Percentiles rank a stretch among this genome's conserved stretches.
Conservation (phyloP, 2,888 invertebrate species). For the Drosophila dives region DNA sequence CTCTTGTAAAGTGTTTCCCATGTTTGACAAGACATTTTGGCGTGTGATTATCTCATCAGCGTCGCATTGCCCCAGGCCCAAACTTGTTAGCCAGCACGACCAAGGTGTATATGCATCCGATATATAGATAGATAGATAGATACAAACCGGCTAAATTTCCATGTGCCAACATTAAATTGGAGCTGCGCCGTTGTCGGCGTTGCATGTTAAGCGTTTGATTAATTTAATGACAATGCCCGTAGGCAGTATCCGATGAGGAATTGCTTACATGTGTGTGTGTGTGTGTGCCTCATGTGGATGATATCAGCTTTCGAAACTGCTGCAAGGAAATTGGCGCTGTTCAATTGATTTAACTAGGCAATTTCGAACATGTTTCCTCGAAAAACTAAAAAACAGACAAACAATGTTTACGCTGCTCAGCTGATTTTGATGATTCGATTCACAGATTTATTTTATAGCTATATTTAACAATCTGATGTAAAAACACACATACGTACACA, state of each 20-base stretch:
- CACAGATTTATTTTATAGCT: constrained; percentile 38
- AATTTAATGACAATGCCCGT: constrained; percentile 76
- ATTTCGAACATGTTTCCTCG: constrained; percentile 14
- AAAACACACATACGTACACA: background rate
- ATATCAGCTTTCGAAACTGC: constrained; percentile 33
- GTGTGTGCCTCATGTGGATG: constrained; percentile 16
- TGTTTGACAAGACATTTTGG: constrained; percentile 69
- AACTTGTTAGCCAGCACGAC: constrained; percentile 46
- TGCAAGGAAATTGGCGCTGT: constrained; percentile 17
- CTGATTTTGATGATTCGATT: constrained; percentile 12
- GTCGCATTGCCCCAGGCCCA: constrained; percentile 45
- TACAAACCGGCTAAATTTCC: constrained; percentile 62
- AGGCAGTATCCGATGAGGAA: constrained; percentile 54
- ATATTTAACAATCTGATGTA: constrained; percentile 41
- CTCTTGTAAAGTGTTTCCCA: constrained; percentile 58
- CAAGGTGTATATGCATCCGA: constrained; percentile 33
- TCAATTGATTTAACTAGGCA: constrained; percentile 28
- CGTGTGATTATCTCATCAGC: constrained; percentile 75
- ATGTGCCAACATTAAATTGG: constrained; percentile 73
- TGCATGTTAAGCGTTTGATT: constrained; percentile 74
- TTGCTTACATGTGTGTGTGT: constrained; percentile 21
- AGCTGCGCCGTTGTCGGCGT: constrained; percentile 57
- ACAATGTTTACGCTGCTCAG: constrained; percentile 3
- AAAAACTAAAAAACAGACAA: background rate
- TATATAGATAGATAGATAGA: constrained; percentile 31